Conservation (phyloP, 2,797 vertebrate species). For the Taeniopygia guttata region DNA sequence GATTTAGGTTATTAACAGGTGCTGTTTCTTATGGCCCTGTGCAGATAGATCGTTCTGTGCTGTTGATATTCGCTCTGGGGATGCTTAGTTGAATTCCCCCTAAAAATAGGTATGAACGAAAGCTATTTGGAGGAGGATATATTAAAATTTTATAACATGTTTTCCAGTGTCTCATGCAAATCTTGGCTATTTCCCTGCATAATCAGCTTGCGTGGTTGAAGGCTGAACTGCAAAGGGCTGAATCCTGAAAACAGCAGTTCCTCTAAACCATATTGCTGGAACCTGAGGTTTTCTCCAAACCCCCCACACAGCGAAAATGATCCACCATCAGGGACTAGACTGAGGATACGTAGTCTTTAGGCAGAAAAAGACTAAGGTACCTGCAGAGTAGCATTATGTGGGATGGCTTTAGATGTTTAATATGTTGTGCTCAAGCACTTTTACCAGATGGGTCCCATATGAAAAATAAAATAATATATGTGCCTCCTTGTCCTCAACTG, state of each 20-base stretch:
- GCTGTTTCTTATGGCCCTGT: not conserved
- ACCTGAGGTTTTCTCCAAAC: not conserved
- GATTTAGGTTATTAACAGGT: not conserved
- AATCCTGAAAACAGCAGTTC: not conserved
- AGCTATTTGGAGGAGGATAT: not conserved
- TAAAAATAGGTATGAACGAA: not conserved
- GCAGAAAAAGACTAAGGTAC: not conserved
- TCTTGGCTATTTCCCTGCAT: conserved; percentile 5
- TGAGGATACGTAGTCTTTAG: not conserved
- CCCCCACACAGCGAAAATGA: not conserved
- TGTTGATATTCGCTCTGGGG: not conserved
- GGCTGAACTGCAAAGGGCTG: conserved; percentile 1
- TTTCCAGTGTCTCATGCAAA: conserved; percentile 2
- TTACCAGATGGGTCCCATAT: not conserved
- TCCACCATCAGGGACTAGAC: not conserved
- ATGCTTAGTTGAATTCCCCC: not conserved
- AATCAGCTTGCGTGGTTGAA: not conserved
- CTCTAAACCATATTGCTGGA: not conserved
- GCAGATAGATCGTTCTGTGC: not conserved
- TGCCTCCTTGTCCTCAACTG: not conserved
- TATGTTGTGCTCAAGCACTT: not conserved
- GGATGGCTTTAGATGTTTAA: not conserved
- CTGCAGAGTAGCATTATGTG: not conserved
- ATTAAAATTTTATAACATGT: not conserved
- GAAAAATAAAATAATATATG: not conserved